Base-by-base conservation (phyloP, 2,113 vertebrate species). In the Nymphicus hollandicus region DNA sequence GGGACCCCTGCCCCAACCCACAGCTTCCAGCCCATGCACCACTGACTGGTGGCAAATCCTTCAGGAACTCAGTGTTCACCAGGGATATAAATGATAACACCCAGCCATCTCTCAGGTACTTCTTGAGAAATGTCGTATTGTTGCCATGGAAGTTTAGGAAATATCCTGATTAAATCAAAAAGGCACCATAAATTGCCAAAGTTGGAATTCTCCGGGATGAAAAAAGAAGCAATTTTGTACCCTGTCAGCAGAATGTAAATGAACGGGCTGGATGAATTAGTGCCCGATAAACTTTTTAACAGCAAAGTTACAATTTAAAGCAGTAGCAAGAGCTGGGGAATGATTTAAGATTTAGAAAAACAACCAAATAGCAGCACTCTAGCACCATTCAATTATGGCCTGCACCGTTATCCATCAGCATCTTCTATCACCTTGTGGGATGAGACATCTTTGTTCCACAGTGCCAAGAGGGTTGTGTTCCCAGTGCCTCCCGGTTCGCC, bases 181-280 rank as follows among this genome's bases (percentile, higher is more conserved):
- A 91, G 81, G 72, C 33, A 5, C 64, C 37, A 77, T 89, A 95
- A 96, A 95, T 69, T 73, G 91, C 63, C 50, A 4, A 80, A 94
- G 91, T 81, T 78, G 33, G 52, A 84, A 81, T 92, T 94, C 82
- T 89, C 88, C 22, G 33, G 80, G 89, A 93, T 93, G 46, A 41
- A 71, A 86, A 87, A 60, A 49, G 86, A 31, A 91, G 95, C 70
- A 49, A 52, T 93, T 97, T 95, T 91, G 72, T 79, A 66, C 71
- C 79, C 90, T 43, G 33, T 91, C 96, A 97, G 96, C 96, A 94
- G 91, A 96, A 96, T 96, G 93, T 89, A 96, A 94, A 94, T 94
- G 89, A 96, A 94, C 7, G 20, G 77, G 56, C 53, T 88, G 85
- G 53, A 72, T 88, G 94, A 96, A 96, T 76, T 78, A 94, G 94